phyloP scores from a whole-genome alignment of 2,888 invertebrate genomes.

The Callinectes sapidus region DNA sequence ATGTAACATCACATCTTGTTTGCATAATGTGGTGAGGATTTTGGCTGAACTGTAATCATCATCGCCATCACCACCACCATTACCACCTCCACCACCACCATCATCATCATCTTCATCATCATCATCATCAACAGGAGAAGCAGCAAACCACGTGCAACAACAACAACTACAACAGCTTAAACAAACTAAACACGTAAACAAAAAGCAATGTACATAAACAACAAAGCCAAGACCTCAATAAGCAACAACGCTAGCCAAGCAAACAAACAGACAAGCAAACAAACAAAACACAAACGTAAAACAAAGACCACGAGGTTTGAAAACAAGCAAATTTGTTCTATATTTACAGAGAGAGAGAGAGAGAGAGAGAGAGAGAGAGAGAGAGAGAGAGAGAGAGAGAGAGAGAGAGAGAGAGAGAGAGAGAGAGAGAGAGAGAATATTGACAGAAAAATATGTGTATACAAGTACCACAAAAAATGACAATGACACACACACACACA shows the following conservation, averaged over 20 bases:
- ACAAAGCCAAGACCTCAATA: background rate
- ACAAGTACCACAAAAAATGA: background rate
- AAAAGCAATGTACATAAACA: background rate
- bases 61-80: background rate
- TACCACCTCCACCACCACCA: background rate
- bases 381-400: constrained; percentile 45
- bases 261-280: background rate
- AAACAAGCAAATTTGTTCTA: background rate
- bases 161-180: background rate
- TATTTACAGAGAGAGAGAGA: constrained; percentile 40
- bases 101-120: background rate
- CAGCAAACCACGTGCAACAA: background rate
- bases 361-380: constrained; percentile 48
- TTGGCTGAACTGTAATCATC: background rate
- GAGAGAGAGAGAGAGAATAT: constrained; percentile 39
- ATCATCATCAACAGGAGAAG: background rate
- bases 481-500: constrained; percentile 35
- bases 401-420: constrained; percentile 51
- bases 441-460: constrained; percentile 8
- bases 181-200: background rate
- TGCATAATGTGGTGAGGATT: background rate
- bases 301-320: background rate
- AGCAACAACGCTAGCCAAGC: background rate
- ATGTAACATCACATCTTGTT: background rate
- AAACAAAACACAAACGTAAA: background rate